Evolutionary conservation across 2,888 invertebrate species (phyloP).

Genomic region (Drosophila ezoana): DNA sequence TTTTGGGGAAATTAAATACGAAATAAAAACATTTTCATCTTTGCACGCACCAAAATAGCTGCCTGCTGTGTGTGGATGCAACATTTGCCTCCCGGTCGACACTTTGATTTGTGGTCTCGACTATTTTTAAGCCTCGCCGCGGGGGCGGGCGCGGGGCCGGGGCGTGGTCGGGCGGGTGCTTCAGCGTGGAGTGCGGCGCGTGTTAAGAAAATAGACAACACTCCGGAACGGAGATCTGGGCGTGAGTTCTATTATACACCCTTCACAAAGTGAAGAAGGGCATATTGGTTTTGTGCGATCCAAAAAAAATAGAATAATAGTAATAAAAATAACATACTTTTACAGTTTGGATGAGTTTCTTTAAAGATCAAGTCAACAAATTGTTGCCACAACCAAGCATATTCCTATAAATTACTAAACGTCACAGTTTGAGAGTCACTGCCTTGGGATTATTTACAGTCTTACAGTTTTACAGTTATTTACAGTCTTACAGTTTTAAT

Average conservation of each 20-base stretch:
- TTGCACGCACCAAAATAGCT: slow-evolving; percentile 48
- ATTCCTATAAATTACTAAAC: no score
- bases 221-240: slow-evolving; percentile 4
- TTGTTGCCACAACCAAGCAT: no score
- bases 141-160: slow-evolving; percentile 22
- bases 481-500: no score
- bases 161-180: neutral
- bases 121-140: slow-evolving; percentile 36
- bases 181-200: slow-evolving; percentile 2
- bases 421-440: no score
- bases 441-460: no score
- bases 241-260: neutral
- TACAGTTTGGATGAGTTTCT: no score
- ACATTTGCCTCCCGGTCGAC: slow-evolving; percentile 26
- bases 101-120: slow-evolving; percentile 50
- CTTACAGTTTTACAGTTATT: no score
- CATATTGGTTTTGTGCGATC: neutral
- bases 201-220: slow-evolving; percentile 20
- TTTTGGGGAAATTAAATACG: slow-evolving; percentile 39
- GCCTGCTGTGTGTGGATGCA: slow-evolving; percentile 44
- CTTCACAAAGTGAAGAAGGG: neutral
- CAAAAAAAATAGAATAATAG: no score
- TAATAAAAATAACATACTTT: no score
- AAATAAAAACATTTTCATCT: slow-evolving; percentile 51
- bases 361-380: no score